Evolutionary conservation across 2,888 invertebrate genomes (phyloP), one percentile per base, ranked within the genome.

Genomic region (Acleris cristana): DNA sequence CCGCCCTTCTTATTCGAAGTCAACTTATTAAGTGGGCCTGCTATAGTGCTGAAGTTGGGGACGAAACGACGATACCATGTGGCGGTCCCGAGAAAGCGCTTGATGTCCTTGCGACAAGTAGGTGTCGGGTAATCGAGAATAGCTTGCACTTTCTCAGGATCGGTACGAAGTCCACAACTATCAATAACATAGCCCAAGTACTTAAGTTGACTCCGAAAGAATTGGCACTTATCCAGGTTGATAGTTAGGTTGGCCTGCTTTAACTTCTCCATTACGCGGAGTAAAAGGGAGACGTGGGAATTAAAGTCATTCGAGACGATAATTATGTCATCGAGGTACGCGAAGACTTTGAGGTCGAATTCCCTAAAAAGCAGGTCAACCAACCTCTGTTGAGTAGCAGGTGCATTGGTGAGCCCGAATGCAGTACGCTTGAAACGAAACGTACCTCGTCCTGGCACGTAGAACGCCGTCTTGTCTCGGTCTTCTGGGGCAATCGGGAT

Each of bases 311-410:
- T 45, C 14, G 55, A 55, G 19, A 56, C 51, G 16, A 63, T 44
- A 12, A 67, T 70, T 0, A 76, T 72, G 56, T 75, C 75, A 54
- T 79, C 77, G 10, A 77, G 52, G 49, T 69, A 69, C 3, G 63
- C 68, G 34, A 68, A 68, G 19, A 62, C 62, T 34, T 63, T 58
- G 5, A 56, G 74, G 76, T 76, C 72, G 53, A 70, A 59, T 34
- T 72, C 71, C 2, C 69, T 69, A 45, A 73, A 45, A 1, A 65
- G 21, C 14, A 52, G 26, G 55, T 71, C 69, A n/a, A 72, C 70
- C 23, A 51, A 23, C 12, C 52, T 53, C 23, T 53, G 52, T 14
- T 53, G 52, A 6, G 44, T 21, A 54, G 55, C 52, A 21, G 52
- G 52, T 14, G 52, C 52, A 23, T 53, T 53, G 26, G 52, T 53